Percentiles rank a stretch among this genome's conserved stretches.
These are phyloP conservation scores for Gibbula magus DNA, from an alignment of 2,888 invertebrate genomes.

Conservation along the genomic window DNA sequence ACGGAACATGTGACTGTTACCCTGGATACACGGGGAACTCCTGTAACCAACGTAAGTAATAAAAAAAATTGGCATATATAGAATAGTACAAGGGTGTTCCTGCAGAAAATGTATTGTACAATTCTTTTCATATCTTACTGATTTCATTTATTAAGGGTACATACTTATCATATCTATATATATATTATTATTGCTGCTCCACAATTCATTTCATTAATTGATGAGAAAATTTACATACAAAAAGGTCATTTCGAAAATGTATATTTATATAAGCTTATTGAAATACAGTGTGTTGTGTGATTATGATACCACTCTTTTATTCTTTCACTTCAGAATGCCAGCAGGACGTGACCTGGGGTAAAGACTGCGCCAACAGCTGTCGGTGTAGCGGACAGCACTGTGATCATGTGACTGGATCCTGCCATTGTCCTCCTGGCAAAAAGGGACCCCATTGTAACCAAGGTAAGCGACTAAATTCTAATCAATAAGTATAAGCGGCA, in stretches of 20 bases:
- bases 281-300: neutral
- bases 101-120: too few relatives aligned
- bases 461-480: constrained; percentile 18
- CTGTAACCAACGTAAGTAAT: constrained; percentile 54
- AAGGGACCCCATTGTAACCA: constrained; percentile 55
- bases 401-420: constrained; percentile 49
- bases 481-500: too few relatives aligned
- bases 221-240: too few relatives aligned
- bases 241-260: too few relatives aligned
- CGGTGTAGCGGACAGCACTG: constrained; percentile 52
- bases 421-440: constrained; percentile 56
- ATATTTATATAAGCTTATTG: too few relatives aligned
- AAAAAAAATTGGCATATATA: neutral
- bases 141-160: too few relatives aligned
- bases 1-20: constrained; percentile 64
- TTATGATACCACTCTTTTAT: neutral
- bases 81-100: too few relatives aligned
- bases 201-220: too few relatives aligned
- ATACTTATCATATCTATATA: too few relatives aligned
- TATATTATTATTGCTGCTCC: too few relatives aligned
- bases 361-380: constrained; percentile 43
- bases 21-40: constrained; percentile 58
- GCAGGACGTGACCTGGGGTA: constrained; percentile 50
- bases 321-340: constrained; percentile 42
- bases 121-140: too few relatives aligned